phyloP scores from a whole-genome alignment of 2,797 vertebrate genomes.

The Denticeps clupeoides region DNA sequence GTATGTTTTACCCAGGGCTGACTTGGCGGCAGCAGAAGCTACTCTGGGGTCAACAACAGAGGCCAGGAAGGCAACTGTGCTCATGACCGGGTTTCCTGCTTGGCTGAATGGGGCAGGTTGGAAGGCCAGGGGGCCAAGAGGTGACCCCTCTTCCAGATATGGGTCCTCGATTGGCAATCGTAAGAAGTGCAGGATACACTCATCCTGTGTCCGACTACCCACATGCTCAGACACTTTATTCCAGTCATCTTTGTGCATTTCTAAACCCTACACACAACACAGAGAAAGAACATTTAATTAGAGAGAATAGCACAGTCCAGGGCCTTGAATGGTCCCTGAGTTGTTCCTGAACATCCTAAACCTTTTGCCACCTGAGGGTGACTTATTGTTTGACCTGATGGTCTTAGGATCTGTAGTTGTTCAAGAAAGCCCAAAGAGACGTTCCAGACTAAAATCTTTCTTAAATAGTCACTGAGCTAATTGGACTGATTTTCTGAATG shows the following conservation, averaged over 20 bases:
- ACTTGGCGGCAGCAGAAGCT: constrained; percentile 70
- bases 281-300: not conserved
- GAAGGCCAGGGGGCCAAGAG: constrained; percentile 66
- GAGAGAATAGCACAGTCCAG: no score
- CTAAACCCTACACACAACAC: constrained; percentile 50
- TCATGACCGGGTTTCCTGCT: constrained; percentile 76
- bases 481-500: no score
- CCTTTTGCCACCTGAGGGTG: no score
- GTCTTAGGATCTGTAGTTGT: no score
- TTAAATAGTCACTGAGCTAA: no score
- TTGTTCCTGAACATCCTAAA: no score
- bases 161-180: constrained; percentile 74
- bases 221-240: constrained; percentile 81
- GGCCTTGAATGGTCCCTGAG: no score
- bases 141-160: constrained; percentile 69
- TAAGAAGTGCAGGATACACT: constrained; percentile 74
- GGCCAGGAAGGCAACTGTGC: constrained; percentile 73
- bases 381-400: no score
- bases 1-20: constrained; percentile 58
- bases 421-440: no score
- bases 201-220: constrained; percentile 73
- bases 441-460: no score
- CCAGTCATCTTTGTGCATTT: constrained; percentile 78
- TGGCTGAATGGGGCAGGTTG: constrained; percentile 76
- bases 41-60: constrained; percentile 74